Conservation (phyloP, 2,113 vertebrate species). For the Eulacestoma nigropectus region DNA sequence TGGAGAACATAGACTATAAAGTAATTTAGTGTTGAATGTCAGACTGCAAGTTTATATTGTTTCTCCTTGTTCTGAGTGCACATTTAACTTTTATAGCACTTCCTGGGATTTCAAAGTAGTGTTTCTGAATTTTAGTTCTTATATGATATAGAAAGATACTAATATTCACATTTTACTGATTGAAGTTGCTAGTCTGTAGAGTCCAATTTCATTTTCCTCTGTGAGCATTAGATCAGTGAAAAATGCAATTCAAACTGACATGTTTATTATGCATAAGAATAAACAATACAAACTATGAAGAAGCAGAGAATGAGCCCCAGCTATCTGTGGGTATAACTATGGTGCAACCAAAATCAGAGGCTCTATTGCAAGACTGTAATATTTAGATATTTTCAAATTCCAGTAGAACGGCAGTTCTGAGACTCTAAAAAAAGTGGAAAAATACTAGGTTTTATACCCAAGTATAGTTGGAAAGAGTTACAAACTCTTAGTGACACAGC, state of each 20-base stretch:
- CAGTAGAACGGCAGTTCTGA: background rate
- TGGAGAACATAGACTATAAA: background rate
- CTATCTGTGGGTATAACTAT: background rate
- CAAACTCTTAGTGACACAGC: background rate
- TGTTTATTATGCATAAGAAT: background rate
- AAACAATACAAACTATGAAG: background rate
- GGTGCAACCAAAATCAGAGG: background rate
- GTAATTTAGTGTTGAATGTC: background rate
- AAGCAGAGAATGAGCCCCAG: background rate
- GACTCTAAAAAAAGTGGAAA: background rate
- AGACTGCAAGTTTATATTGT: background rate
- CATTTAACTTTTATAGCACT: background rate
- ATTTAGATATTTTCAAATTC: background rate
- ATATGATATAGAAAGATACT: background rate
- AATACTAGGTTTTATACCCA: background rate
- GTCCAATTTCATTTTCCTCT: background rate
- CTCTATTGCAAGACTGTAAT: background rate
- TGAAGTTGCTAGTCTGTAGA: background rate
- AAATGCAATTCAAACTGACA: background rate
- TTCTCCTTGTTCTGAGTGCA: background rate
- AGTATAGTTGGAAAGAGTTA: background rate
- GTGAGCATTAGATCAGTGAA: background rate
- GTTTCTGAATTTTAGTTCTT: background rate
- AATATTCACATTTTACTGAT: background rate
- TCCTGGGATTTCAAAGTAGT: background rate